Evolutionary conservation across 2,797 vertebrate genomes (phyloP).

Genomic region (Myotis daubentonii): DNA sequence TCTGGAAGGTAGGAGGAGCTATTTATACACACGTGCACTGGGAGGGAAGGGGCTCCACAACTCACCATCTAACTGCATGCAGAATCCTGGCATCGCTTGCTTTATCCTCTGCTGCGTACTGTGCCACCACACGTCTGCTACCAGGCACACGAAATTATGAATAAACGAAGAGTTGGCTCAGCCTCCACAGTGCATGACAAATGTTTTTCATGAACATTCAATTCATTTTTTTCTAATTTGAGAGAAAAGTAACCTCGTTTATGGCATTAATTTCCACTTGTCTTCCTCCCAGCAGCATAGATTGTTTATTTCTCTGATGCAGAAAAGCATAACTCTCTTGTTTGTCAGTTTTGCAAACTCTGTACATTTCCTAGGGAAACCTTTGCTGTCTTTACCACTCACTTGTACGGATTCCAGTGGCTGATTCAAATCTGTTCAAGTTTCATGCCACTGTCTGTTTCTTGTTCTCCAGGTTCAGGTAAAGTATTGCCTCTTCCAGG

Average conservation of each 20-base stretch:
- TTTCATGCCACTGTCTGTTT: background rate
- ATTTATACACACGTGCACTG: constrained; percentile 8
- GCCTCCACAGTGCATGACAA: constrained; percentile 23
- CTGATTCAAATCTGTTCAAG: constrained; percentile 1
- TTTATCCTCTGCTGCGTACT: too few relatives aligned
- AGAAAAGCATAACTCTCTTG: constrained; percentile 1
- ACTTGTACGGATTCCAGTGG: background rate
- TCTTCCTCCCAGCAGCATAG: constrained; percentile 47
- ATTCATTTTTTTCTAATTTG: constrained; percentile 33
- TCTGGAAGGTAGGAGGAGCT: constrained; percentile 60
- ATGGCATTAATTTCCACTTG: constrained; percentile 58
- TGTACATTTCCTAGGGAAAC: constrained; percentile 8
- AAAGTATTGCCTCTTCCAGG: background rate
- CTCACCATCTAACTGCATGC: background rate
- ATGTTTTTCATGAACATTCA: constrained; percentile 67
- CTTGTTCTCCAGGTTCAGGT: background rate
- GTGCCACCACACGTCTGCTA: constrained; percentile 16
- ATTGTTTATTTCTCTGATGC: constrained; percentile 43
- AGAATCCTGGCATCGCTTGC: constrained; percentile 25
- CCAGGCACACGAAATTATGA: constrained; percentile 69
- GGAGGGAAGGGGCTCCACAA: background rate
- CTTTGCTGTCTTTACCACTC: background rate
- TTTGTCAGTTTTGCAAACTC: constrained; percentile 48
- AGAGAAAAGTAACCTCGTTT: constrained; percentile 61
- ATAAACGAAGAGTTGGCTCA: constrained; percentile 59